Conservation (phyloP, 2,797 vertebrate genomes). For the Hydrophis major region DNA sequence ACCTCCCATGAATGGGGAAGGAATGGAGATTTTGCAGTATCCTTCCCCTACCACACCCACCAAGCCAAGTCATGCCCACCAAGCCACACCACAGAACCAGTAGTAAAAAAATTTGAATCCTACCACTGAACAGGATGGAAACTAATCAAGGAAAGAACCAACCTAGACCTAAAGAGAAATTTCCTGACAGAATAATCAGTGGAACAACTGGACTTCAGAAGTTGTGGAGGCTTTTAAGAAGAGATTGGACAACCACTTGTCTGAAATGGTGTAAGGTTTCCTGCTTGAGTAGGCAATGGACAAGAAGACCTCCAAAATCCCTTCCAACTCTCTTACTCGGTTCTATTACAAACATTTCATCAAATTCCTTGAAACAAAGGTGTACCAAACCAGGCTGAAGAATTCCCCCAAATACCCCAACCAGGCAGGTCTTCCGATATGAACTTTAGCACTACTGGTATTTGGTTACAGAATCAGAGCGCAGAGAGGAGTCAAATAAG, state of each 20-base stretch:
- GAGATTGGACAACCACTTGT: background rate
- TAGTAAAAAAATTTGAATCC: too few species aligned
- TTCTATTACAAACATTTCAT: background rate
- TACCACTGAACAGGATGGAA: background rate
- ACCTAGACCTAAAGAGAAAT: background rate
- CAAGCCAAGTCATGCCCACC: too few species aligned
- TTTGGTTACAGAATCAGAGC: background rate
- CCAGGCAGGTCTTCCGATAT: background rate
- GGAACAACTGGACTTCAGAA: background rate
- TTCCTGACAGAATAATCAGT: background rate
- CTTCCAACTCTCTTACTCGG: background rate
- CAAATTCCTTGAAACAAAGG: background rate
- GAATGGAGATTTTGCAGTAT: too few species aligned
- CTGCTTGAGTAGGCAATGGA: background rate
- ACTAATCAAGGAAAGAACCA: background rate
- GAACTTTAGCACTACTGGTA: background rate
- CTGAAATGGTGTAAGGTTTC: background rate
- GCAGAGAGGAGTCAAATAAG: background rate
- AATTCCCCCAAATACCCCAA: background rate
- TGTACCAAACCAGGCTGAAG: background rate
- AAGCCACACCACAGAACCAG: too few species aligned
- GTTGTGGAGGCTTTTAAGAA: background rate
- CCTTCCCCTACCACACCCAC: too few species aligned
- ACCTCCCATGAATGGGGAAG: too few species aligned
- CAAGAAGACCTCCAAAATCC: background rate